Base-by-base conservation (phyloP, 2,888 invertebrate genomes). In the Daptonema setosum region DNA sequence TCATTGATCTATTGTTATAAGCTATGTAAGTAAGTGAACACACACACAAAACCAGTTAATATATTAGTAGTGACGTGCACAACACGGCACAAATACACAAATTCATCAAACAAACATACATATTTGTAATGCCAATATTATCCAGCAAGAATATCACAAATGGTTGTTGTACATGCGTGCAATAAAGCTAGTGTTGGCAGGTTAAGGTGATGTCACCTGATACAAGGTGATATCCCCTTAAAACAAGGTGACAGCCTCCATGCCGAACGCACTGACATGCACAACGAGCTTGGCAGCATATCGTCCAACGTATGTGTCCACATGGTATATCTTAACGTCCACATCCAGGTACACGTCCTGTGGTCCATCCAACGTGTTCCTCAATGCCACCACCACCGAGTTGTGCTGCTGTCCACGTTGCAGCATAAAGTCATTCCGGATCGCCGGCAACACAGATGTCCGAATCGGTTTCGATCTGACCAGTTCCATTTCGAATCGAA, bases 201-300 rank as follows among this genome's bases (percentile, higher is more conserved):
- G n/a, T n/a, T n/a, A n/a, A n/a, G n/a, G n/a, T n/a, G n/a, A n/a
- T n/a, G n/a, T n/a, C n/a, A n/a, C n/a, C n/a, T n/a, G n/a, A n/a
- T n/a, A n/a, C n/a, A n/a, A n/a, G n/a, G n/a, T n/a, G n/a, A n/a
- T n/a, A n/a, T n/a, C n/a, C n/a, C n/a, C n/a, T n/a, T n/a, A n/a
- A n/a, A n/a, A n/a, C 35, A 35, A 20, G 5, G 17, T 47, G 17
- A 47, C 25, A 3, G 50, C 25, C 26, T 26, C 35, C 24, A 35
- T 29, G 61, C 62, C 63, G 55, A 67, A 63, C 28, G 63, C 60
- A 2, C 73, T 71, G 43, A 73, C 71, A 61, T 70, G 72, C 5
- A 74, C 66, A 43, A 70, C 67, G 45, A 75, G 68, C 48, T 69
- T 71, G 35, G 74, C 74, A 22, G 71, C 67, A 24, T 74, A 74